Evolutionary conservation across 2,888 invertebrate species (phyloP).

Genomic region (Molanna angustata): DNA sequence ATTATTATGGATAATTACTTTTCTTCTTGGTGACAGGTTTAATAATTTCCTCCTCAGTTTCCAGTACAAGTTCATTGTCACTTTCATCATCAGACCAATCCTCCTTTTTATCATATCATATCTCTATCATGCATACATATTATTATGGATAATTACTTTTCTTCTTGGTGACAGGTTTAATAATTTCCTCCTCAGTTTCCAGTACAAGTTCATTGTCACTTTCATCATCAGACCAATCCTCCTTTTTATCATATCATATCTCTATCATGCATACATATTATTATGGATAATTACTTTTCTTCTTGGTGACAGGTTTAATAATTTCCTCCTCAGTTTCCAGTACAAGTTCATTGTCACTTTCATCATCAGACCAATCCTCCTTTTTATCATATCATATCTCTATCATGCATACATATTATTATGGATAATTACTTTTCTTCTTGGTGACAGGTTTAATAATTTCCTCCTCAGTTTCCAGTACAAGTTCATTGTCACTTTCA

Average conservation of each 20-base stretch:
- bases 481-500: slow-evolving; percentile 34
- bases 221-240: slow-evolving; percentile 42
- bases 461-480: slow-evolving; percentile 41
- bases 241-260: slow-evolving; percentile 42
- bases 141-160: slow-evolving; percentile 42
- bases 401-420: too few relatives aligned
- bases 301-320: slow-evolving; percentile 44
- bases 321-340: slow-evolving; percentile 43
- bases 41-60: slow-evolving; percentile 44
- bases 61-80: slow-evolving; percentile 34
- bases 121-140: too few relatives aligned
- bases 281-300: slow-evolving; percentile 42
- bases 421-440: slow-evolving; percentile 44
- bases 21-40: slow-evolving; percentile 46
- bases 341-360: slow-evolving; percentile 34
- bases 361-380: slow-evolving; percentile 43
- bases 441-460: slow-evolving; percentile 45
- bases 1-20: slow-evolving; percentile 41
- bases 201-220: slow-evolving; percentile 34
- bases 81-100: slow-evolving; percentile 42
- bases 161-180: slow-evolving; percentile 44
- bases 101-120: too few relatives aligned
- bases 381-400: too few relatives aligned
- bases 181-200: slow-evolving; percentile 43
- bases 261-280: too few relatives aligned